These are phyloP conservation scores for Saimiri boliviensis DNA, from an alignment of 2,113 vertebrate species.

Conservation along the genomic window DNA sequence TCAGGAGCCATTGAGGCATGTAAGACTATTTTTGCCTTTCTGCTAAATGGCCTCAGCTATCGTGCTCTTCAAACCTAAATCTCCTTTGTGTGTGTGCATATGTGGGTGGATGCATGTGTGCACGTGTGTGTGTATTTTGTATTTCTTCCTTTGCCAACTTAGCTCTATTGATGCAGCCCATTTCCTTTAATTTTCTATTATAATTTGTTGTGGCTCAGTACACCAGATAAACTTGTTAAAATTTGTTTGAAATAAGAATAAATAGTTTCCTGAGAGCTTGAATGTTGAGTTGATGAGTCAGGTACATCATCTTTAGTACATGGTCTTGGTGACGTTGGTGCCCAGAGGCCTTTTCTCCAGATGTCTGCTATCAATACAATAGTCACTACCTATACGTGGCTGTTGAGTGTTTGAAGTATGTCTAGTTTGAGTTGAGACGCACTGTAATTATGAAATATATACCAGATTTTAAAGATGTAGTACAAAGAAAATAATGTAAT, in stretches of 20 bases:
- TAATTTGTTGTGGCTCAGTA: constrained; percentile 25
- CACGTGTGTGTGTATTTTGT: background rate
- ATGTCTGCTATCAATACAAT: background rate
- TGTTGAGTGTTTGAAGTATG: background rate
- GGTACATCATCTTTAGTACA: background rate
- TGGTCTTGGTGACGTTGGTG: background rate
- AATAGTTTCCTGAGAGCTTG: background rate
- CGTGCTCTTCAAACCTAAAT: background rate
- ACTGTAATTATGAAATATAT: background rate
- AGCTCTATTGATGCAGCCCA: background rate
- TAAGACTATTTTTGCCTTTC: background rate
- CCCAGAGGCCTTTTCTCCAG: background rate
- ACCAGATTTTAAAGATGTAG: background rate
- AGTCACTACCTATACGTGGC: background rate
- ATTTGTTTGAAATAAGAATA: constrained; percentile 12
- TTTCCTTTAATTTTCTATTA: constrained; percentile 57
- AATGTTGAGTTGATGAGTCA: background rate
- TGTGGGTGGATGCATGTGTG: background rate
- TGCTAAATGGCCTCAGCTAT: background rate
- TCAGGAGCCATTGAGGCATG: background rate
- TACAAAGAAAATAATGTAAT: background rate
- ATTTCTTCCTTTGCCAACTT: background rate
- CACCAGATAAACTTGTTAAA: background rate
- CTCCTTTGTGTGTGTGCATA: background rate
- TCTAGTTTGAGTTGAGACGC: background rate